A percentile compares a stretch with the other conserved stretches of the same genome.
Evolutionary conservation across 2,888 invertebrate genomes (phyloP).

Genomic region (Acanthacorydalis orientalis): DNA sequence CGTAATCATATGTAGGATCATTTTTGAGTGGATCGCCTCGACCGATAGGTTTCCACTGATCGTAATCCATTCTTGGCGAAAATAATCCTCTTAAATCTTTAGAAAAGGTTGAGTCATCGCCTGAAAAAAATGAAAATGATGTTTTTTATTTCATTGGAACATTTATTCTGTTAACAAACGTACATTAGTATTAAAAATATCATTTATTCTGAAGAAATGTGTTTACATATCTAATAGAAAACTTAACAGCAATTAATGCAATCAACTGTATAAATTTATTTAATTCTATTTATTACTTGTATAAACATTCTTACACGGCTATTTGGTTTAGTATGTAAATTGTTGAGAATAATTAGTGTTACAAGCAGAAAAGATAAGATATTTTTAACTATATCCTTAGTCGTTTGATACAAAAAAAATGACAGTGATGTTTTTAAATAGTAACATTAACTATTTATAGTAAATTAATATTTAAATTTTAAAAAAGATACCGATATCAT

Average conservation of each 20-base stretch:
- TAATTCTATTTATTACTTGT: too few relatives aligned
- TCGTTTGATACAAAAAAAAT: too few relatives aligned
- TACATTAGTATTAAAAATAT: background rate
- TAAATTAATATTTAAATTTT: too few relatives aligned
- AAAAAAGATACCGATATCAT: too few relatives aligned
- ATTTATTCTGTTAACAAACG: conserved; percentile 5
- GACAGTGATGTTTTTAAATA: too few relatives aligned
- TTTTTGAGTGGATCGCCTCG: conserved; percentile 68
- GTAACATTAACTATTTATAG: too few relatives aligned
- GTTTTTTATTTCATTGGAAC: conserved; percentile 1
- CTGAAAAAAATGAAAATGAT: conserved; percentile 9
- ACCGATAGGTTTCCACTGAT: conserved; percentile 72
- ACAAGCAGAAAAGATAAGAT: too few relatives aligned
- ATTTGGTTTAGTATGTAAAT: too few relatives aligned
- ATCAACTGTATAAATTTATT: background rate
- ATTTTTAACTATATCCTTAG: too few relatives aligned
- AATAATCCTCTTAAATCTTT: conserved; percentile 30
- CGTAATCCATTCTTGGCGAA: conserved; percentile 64
- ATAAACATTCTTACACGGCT: too few relatives aligned
- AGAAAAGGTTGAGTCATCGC: conserved; percentile 11
- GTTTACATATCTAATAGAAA: background rate
- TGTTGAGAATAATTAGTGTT: too few relatives aligned
- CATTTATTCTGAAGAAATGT: background rate
- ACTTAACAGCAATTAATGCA: conserved; percentile 1
- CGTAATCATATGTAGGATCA: conserved; percentile 73